phyloP scores from a whole-genome alignment of 2,888 invertebrate species.

The Synanthedon tipuliformis region DNA sequence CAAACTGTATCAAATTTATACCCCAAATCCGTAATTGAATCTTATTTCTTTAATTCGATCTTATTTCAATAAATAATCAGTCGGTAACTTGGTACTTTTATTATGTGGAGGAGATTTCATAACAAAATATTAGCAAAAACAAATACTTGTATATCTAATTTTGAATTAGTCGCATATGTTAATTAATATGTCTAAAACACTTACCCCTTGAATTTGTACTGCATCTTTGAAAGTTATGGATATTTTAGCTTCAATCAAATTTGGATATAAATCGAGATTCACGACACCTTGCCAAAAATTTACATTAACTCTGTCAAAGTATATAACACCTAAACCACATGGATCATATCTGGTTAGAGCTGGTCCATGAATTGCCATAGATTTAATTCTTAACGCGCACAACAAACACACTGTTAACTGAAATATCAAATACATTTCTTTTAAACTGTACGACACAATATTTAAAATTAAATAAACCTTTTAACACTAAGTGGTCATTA shows the following conservation, averaged over 20 bases:
- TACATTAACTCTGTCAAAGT: constrained; percentile 39
- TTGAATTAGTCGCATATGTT: no score
- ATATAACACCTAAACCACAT: constrained; percentile 44
- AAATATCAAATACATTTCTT: neutral
- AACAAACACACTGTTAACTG: constrained; percentile 9
- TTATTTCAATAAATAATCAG: no score
- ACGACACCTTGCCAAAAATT: constrained; percentile 39
- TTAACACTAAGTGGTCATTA: no score
- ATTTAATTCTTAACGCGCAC: constrained; percentile 17
- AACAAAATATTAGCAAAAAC: no score
- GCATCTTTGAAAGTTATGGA: constrained; percentile 34
- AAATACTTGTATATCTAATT: no score
- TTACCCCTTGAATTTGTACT: constrained; percentile 34
- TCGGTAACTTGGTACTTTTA: no score
- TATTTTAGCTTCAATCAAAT: constrained; percentile 25
- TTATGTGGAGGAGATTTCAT: no score
- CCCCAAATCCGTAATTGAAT: no score
- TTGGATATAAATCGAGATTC: constrained; percentile 36
- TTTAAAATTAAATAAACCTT: no score
- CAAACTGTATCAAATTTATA: no score
- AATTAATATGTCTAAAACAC: constrained; percentile 8
- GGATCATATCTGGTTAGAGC: constrained; percentile 46
- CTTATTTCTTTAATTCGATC: no score
- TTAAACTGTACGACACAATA: neutral
- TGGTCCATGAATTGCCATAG: constrained; percentile 41